These are phyloP conservation scores for Bugula neritina DNA, from an alignment of 2,888 invertebrate genomes.

Conservation along the genomic window DNA sequence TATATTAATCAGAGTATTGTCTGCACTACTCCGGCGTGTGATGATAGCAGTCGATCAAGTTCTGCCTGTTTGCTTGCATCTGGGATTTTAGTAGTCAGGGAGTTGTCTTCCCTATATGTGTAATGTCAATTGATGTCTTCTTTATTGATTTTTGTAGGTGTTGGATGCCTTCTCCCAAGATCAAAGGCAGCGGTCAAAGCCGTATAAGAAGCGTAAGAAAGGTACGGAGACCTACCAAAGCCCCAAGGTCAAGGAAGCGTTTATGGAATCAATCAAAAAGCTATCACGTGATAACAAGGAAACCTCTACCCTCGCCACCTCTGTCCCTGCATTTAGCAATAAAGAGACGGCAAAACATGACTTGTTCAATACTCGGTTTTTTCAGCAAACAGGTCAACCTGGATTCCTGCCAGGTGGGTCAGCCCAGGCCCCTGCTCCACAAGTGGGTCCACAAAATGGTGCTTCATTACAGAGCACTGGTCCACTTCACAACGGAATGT, in stretches of 20 bases:
- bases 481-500: background rate
- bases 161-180: constrained; percentile 18
- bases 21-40: too few relatives aligned
- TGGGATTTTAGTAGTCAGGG: too few relatives aligned
- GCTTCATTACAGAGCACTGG: background rate
- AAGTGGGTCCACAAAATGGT: background rate
- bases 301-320: background rate
- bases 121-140: too few relatives aligned
- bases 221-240: constrained; percentile 26
- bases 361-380: background rate
- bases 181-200: constrained; percentile 6
- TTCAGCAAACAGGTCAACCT: too few relatives aligned
- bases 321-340: background rate
- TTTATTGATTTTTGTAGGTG: constrained; percentile 6
- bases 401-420: background rate
- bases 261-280: background rate
- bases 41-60: too few relatives aligned
- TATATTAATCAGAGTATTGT: too few relatives aligned
- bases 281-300: background rate
- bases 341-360: constrained; percentile 10
- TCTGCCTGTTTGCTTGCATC: too few relatives aligned
- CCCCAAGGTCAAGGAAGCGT: constrained; percentile 22
- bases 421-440: background rate
- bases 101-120: too few relatives aligned
- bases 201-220: constrained; percentile 17